Evolutionary conservation across 2,113 vertebrate species (phyloP).

Genomic region (Macaca nemestrina): DNA sequence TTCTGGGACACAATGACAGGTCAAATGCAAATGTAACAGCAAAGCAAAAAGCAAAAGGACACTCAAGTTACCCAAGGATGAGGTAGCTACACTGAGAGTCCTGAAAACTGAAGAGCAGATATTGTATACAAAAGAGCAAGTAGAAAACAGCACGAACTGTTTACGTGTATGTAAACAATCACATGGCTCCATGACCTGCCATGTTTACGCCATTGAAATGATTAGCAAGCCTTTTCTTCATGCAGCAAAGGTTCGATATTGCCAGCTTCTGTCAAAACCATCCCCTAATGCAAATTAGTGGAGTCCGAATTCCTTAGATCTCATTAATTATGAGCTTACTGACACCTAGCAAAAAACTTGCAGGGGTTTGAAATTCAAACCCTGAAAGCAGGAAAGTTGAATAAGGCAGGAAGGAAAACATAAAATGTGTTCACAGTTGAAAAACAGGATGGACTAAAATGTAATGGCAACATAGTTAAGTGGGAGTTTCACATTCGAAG

Average conservation of each 20-base stretch:
- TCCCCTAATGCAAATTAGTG: neutral
- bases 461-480: neutral
- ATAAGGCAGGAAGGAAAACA: neutral
- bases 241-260: accelerated
- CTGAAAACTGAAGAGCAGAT: neutral
- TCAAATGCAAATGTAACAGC: neutral
- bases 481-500: neutral
- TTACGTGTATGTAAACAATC: accelerated
- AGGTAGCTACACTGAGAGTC: too few species aligned
- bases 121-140: neutral
- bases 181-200: neutral
- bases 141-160: accelerated
- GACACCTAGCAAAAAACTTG: neutral
- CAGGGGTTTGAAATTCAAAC: neutral
- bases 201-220: neutral
- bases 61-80: neutral
- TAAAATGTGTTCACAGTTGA: neutral
- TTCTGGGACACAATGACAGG: neutral
- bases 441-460: neutral
- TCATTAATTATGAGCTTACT: neutral
- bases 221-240: neutral
- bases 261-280: neutral
- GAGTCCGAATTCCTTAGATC: neutral
- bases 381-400: neutral
- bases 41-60: neutral